Conservation (phyloP, 1,140 invertebrate species). For the Drosophila biarmipes region DNA sequence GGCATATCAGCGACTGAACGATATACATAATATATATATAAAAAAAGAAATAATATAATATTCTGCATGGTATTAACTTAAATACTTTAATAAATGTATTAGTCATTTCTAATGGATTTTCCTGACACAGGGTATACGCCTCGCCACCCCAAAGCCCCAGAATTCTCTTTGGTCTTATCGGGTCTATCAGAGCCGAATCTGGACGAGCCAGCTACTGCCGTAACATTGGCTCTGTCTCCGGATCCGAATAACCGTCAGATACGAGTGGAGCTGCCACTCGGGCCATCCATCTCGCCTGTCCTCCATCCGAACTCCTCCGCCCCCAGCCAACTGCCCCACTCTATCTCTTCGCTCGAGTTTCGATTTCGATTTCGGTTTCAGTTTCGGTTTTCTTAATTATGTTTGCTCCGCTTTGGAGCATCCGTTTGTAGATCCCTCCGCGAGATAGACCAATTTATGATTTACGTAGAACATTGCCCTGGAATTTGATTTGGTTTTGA, state of each 20-base stretch:
- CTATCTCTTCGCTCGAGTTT: constrained; percentile 27
- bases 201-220: constrained; percentile 29
- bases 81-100: too few species aligned
- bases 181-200: constrained; percentile 26
- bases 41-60: too few species aligned
- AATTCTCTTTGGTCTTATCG: constrained; percentile 6
- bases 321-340: constrained; percentile 2
- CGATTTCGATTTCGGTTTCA: constrained; percentile 49
- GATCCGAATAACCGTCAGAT: constrained; percentile 11
- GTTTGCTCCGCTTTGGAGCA: constrained; percentile 72
- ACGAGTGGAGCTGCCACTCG: constrained; percentile 36
- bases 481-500: constrained; percentile 60
- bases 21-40: not conserved
- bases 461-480: constrained; percentile 78
- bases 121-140: not conserved
- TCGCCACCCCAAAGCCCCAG: not conserved
- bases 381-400: constrained; percentile 75
- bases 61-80: too few species aligned
- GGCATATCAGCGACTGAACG: not conserved
- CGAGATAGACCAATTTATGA: constrained; percentile 75
- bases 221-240: not conserved
- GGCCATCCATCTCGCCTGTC: constrained; percentile 59
- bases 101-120: not conserved
- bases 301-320: constrained; percentile 3
- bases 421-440: constrained; percentile 77